These are phyloP conservation scores for Microplitis deprimator DNA, from an alignment of 2,888 invertebrate genomes.

Conservation along the genomic window DNA sequence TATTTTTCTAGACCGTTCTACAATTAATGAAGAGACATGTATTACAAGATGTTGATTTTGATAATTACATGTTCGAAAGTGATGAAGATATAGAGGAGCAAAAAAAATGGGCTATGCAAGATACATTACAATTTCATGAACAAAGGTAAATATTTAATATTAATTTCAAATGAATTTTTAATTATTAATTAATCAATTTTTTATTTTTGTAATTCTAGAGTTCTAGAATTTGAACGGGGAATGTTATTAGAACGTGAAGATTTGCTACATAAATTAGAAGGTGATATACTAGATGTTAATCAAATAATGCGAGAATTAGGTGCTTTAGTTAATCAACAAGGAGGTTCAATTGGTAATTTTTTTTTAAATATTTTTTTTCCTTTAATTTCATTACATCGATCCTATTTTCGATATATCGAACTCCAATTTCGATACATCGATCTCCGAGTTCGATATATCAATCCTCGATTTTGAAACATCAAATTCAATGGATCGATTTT, in stretches of 20 bases:
- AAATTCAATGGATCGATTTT: no score
- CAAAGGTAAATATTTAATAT: conserved; percentile 59
- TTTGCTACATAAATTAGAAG: conserved; percentile 85
- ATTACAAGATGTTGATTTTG: conserved; percentile 53
- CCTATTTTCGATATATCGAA: neutral
- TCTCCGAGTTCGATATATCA: no score
- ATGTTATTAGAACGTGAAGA: conserved; percentile 86
- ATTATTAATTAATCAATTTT: neutral
- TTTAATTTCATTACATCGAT: no score
- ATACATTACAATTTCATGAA: conserved; percentile 61
- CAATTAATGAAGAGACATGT: conserved; percentile 67
- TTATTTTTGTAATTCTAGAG: conserved; percentile 67
- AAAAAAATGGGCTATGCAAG: conserved; percentile 61
- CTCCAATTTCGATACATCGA: neutral
- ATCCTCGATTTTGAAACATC: no score
- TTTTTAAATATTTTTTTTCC: conserved; percentile 18
- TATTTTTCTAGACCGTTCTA: conserved; percentile 59
- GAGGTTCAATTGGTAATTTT: conserved; percentile 80
- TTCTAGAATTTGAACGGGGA: conserved; percentile 84
- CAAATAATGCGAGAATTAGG: conserved; percentile 86
- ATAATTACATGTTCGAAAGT: conserved; percentile 53
- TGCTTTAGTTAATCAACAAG: conserved; percentile 81
- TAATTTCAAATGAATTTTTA: neutral
- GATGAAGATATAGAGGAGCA: conserved; percentile 58
- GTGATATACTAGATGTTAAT: conserved; percentile 86